Conservation (phyloP, 2,113 vertebrate genomes). For the Halichoerus grypus region DNA sequence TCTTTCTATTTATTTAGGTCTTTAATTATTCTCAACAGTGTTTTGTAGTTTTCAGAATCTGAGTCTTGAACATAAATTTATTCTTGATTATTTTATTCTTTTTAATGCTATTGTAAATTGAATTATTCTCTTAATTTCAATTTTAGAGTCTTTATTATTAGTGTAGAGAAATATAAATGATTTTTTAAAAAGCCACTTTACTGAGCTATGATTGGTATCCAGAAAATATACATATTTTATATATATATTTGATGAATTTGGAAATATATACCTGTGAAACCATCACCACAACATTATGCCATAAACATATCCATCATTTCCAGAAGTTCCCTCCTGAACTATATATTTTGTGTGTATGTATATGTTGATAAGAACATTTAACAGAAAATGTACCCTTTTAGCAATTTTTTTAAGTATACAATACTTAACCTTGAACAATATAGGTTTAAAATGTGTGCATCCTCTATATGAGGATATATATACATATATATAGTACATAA, state of each 20-base stretch:
- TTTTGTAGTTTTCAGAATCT: neutral
- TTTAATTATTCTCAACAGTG: neutral
- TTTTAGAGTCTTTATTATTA: neutral
- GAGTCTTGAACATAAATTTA: neutral
- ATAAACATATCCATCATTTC: neutral
- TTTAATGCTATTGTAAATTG: neutral
- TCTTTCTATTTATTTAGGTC: neutral
- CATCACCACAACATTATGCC: neutral
- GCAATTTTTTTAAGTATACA: neutral
- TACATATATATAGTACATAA: neutral
- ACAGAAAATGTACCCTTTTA: neutral
- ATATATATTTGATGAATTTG: neutral
- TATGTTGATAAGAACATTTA: neutral
- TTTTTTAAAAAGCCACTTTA: neutral
- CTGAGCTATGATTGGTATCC: neutral
- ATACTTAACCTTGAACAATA: neutral
- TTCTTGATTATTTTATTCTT: neutral
- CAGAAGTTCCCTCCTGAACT: neutral
- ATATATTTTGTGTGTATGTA: neutral
- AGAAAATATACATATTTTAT: neutral
- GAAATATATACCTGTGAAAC: neutral
- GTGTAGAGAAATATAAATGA: neutral
- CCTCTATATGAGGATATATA: neutral
- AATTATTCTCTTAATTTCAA: neutral
- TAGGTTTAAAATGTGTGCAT: neutral